Conservation (phyloP, 2,797 vertebrate genomes). For the Melanotaenia boesemani region DNA sequence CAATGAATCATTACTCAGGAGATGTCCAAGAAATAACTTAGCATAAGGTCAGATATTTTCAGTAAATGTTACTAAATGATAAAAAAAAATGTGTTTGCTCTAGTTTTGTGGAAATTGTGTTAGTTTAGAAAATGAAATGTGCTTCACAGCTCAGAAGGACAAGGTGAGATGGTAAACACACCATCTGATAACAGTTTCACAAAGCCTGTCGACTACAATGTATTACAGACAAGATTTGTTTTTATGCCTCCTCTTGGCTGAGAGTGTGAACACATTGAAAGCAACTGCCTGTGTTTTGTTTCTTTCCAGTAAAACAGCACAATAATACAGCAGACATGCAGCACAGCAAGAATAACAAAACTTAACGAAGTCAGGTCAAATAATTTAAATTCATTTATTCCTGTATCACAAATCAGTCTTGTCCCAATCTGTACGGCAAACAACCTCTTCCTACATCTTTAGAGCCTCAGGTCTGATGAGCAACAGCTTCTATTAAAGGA, state of each 20-base stretch:
- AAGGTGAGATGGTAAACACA: conserved; percentile 30
- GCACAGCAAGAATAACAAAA: background rate
- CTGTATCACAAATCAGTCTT: background rate
- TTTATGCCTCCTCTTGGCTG: background rate
- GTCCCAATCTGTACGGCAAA: background rate
- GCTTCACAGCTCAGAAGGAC: conserved; percentile 26
- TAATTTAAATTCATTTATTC: background rate
- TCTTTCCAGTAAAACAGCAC: background rate
- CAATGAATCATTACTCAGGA: background rate
- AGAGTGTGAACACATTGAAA: background rate
- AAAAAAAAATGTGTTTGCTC: background rate
- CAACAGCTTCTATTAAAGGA: background rate
- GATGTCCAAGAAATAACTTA: background rate
- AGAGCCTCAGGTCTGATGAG: background rate
- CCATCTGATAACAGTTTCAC: conserved; percentile 26
- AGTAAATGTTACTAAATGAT: background rate
- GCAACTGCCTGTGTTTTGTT: background rate
- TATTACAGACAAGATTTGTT: background rate
- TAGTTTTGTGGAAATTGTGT: background rate
- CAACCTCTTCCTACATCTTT: background rate
- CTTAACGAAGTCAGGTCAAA: background rate
- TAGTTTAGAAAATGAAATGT: background rate
- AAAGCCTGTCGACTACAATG: background rate
- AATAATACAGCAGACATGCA: background rate
- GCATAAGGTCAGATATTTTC: background rate